Evolutionary conservation across 1,140 invertebrate species (phyloP), one percentile per base, ranked within the genome.

Genomic region (Mamestra configurata): DNA sequence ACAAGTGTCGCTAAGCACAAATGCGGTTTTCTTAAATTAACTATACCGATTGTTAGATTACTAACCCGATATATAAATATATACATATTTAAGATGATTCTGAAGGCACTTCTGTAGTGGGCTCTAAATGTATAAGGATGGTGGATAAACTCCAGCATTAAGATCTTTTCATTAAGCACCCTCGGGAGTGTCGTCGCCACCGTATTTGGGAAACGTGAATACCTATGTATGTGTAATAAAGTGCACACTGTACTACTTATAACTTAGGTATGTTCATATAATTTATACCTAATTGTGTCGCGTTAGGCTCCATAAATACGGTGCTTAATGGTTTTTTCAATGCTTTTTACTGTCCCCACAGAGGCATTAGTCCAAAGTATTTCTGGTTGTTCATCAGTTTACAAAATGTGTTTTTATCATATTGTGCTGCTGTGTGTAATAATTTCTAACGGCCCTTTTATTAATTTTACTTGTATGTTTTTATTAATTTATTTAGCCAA

Each of bases 311-410:
- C 68, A 53, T 71, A 71, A 71, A 71, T 70, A 71, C 49, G 49
- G 37, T 31, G 43, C 68, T 46, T 71, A 71, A 71, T 71, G 68
- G 68, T 71, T 71, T 51, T 71, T 71, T 71, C 68, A 71, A 71
- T 71, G 68, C 68, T 53, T 71, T 71, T 53, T 53, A 71, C 68
- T 53, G 37, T 71, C 68, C 49, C 68, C 24, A 71, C 46, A 53
- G 68, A 71, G 46, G 49, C 68, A 71, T 71, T 71, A 71, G 49
- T 31, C 61, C 46, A 51, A 57, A 75, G 53, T 57, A 51, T 75
- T 75, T 75, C 46, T 51, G 51, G 71, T 24, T 57, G 35, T 75
- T 59, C 31, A 43, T 75, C 51, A 57, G 51, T 59, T 72, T 49
- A 49, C 22, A 46, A 46, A 43, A 70, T 46, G 22, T 35, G 13